Percentiles rank a stretch among this genome's conserved stretches.
phyloP scores from a whole-genome alignment of 2,113 vertebrate species.

The Oncorhynchus tshawytscha region DNA sequence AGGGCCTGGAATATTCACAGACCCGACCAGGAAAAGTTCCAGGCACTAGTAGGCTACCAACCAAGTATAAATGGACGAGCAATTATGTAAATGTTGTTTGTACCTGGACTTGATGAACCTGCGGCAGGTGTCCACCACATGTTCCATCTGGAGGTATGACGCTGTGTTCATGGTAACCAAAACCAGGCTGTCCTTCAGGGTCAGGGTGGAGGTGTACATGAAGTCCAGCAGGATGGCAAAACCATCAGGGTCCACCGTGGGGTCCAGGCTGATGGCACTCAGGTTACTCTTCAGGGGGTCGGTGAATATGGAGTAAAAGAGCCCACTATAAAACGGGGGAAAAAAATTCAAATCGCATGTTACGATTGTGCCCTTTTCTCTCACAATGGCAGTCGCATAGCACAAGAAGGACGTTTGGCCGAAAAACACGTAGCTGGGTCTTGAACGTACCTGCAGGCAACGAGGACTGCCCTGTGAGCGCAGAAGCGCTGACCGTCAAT shows the following conservation, averaged over 20 bases:
- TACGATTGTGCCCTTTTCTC: neutral
- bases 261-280: constrained; percentile 85
- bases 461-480: constrained; percentile 93
- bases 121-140: constrained; percentile 92
- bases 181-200: constrained; percentile 84
- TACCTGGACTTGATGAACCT: constrained; percentile 93
- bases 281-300: constrained; percentile 88
- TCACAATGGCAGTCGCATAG: neutral
- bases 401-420: neutral
- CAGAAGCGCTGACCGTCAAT: constrained; percentile 88
- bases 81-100: constrained; percentile 8
- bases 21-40: no score
- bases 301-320: constrained; percentile 95
- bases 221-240: constrained; percentile 94
- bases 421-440: neutral
- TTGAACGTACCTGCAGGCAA: constrained; percentile 93
- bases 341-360: neutral
- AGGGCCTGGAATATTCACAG: neutral
- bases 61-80: neutral
- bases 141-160: constrained; percentile 95
- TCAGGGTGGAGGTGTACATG: constrained; percentile 96
- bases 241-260: constrained; percentile 88
- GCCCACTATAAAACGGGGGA: constrained; percentile 75
- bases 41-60: no score
- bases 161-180: constrained; percentile 89